Evolutionary conservation across 1,140 invertebrate species (phyloP).

Genomic region (Atta colombica): DNA sequence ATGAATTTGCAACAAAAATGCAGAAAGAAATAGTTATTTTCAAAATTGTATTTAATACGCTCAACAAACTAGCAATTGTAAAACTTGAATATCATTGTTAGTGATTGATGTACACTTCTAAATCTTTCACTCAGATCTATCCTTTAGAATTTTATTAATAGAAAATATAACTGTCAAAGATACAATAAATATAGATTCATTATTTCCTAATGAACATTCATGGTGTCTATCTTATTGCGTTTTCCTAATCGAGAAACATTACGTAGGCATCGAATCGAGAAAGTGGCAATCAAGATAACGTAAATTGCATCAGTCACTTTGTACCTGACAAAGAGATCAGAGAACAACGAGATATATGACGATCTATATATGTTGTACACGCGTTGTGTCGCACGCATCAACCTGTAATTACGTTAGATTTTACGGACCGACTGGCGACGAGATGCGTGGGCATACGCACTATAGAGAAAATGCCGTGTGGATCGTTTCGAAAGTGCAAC

Average conservation of each 20-base stretch:
- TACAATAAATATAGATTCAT: neutral
- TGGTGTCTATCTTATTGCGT: neutral
- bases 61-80: neutral
- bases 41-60: neutral
- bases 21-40: neutral
- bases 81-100: neutral
- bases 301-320: constrained; percentile 35
- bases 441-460: constrained; percentile 58
- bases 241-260: constrained; percentile 18
- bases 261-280: constrained; percentile 7
- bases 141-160: constrained; percentile 1
- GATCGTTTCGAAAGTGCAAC: constrained; percentile 72
- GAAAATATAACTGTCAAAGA: neutral
- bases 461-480: constrained; percentile 45
- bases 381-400: constrained; percentile 22
- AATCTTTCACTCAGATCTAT: neutral
- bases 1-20: neutral
- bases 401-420: constrained; percentile 68
- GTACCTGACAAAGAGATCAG: constrained; percentile 17
- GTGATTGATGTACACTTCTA: neutral
- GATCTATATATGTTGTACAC: constrained; percentile 33
- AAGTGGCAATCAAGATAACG: constrained; percentile 21
- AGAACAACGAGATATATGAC: constrained; percentile 23
- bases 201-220: neutral
- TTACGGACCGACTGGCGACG: constrained; percentile 60